Percentiles rank a stretch among this genome's conserved stretches.
Evolutionary conservation across 2,797 vertebrate species (phyloP).

Genomic region (Natrix natrix): DNA sequence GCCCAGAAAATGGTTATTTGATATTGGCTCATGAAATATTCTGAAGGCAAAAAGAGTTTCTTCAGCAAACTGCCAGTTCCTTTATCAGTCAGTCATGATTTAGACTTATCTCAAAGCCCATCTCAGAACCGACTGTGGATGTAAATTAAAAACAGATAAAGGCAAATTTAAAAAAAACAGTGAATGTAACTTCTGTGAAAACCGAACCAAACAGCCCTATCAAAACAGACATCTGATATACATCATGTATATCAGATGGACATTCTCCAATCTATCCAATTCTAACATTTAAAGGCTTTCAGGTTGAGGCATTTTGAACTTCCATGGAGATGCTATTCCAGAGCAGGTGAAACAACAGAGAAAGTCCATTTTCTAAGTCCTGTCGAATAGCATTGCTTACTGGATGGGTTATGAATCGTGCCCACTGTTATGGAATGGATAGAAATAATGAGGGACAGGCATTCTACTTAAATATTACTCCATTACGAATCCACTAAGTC

Average conservation of each 20-base stretch:
- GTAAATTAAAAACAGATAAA: not conserved
- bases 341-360: not conserved
- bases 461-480: not conserved
- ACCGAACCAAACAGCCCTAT: not conserved
- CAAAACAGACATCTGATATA: not conserved
- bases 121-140: not conserved
- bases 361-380: not conserved
- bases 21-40: not conserved
- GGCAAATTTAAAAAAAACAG: not conserved
- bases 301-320: not conserved
- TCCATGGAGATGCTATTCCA: not conserved
- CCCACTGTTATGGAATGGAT: not conserved
- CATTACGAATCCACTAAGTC: not conserved
- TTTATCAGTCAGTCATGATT: not conserved
- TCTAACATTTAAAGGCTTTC: not conserved
- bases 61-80: not conserved
- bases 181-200: not conserved
- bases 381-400: not conserved
- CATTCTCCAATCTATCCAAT: not conserved
- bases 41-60: not conserved
- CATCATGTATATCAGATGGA: not conserved
- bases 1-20: not conserved
- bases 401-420: not conserved
- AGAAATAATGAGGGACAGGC: not conserved
- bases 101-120: not conserved